Conservation (phyloP, 2,797 vertebrate species). For the Phrynocephalus guinanensis region DNA sequence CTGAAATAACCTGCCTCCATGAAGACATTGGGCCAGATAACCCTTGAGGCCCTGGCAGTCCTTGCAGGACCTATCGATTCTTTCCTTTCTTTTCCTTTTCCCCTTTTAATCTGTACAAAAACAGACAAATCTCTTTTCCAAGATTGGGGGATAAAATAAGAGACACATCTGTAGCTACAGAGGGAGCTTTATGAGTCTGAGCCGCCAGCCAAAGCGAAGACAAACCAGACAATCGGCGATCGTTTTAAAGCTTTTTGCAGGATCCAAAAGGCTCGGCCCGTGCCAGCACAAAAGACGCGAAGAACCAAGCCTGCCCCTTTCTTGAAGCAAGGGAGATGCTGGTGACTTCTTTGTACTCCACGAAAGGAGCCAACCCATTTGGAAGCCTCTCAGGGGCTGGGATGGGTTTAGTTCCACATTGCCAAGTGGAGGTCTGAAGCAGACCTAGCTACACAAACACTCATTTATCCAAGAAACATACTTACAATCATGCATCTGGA, state of each 20-base stretch:
- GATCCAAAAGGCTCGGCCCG: slow-evolving; percentile 17
- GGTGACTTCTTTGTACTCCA: slow-evolving; percentile 21
- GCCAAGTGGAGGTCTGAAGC: slow-evolving; percentile 53
- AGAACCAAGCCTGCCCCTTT: slow-evolving; percentile 42
- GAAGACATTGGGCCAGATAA: slow-evolving; percentile 14
- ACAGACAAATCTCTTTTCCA: slow-evolving; percentile 35
- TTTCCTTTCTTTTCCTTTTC: background rate
- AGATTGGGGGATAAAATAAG: background rate
- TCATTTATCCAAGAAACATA: slow-evolving; percentile 68
- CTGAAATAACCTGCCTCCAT: background rate
- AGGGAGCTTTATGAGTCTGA: slow-evolving; percentile 16
- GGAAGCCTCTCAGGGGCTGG: slow-evolving; percentile 32
- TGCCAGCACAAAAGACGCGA: background rate
- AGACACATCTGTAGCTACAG: slow-evolving; percentile 34
- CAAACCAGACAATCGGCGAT: slow-evolving; percentile 16
- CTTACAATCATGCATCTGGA: slow-evolving; percentile 68
- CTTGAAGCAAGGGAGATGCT: background rate
- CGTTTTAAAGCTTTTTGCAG: slow-evolving; percentile 37
- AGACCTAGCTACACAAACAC: slow-evolving; percentile 58
- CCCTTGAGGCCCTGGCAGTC: slow-evolving; percentile 22
- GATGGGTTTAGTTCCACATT: slow-evolving; percentile 13
- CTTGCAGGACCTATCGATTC: background rate
- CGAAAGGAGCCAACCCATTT: background rate
- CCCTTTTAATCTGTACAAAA: slow-evolving; percentile 13
- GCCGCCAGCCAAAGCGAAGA: background rate